Percentiles rank a stretch among this genome's conserved stretches.
phyloP scores from a whole-genome alignment of 1,140 invertebrate genomes.

The Apis dorsata region DNA sequence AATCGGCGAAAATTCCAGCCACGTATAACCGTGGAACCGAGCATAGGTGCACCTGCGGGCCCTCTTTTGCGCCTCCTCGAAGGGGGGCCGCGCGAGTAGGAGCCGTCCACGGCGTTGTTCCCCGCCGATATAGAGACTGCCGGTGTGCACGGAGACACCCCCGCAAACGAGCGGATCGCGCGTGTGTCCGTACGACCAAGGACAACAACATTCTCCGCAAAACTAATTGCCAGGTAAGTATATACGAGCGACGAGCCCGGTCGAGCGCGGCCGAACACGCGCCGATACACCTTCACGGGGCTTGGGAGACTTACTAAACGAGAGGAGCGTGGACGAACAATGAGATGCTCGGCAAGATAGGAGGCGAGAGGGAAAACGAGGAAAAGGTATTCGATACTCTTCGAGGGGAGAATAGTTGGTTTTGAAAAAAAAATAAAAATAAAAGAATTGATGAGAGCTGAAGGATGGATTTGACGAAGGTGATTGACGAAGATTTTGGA shows the following conservation, averaged over 20 bases:
- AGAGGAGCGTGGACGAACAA: conserved; percentile 32
- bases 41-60: conserved; percentile 28
- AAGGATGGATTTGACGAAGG: too few species aligned
- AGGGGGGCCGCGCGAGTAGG: conserved; percentile 4
- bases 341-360: conserved; percentile 5
- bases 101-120: conserved; percentile 48
- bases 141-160: conserved; percentile 57
- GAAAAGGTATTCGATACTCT: background rate
- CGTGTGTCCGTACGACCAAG: conserved; percentile 72
- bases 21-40: conserved; percentile 8
- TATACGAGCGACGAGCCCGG: conserved; percentile 67
- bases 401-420: background rate
- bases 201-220: conserved; percentile 78
- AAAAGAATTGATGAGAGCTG: background rate
- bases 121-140: conserved; percentile 41
- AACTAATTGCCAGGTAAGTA: conserved; percentile 79
- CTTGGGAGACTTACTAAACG: background rate
- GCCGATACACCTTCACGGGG: conserved; percentile 40
- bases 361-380: background rate
- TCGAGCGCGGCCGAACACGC: conserved; percentile 39
- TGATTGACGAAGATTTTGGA: too few species aligned
- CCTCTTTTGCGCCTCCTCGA: conserved; percentile 21
- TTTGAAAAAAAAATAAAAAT: background rate
- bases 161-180: conserved; percentile 58
- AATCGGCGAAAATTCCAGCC: conserved; percentile 9